These are phyloP conservation scores for Lasioglossum zephyrum DNA, from an alignment of 2,888 invertebrate species.

Conservation along the genomic window DNA sequence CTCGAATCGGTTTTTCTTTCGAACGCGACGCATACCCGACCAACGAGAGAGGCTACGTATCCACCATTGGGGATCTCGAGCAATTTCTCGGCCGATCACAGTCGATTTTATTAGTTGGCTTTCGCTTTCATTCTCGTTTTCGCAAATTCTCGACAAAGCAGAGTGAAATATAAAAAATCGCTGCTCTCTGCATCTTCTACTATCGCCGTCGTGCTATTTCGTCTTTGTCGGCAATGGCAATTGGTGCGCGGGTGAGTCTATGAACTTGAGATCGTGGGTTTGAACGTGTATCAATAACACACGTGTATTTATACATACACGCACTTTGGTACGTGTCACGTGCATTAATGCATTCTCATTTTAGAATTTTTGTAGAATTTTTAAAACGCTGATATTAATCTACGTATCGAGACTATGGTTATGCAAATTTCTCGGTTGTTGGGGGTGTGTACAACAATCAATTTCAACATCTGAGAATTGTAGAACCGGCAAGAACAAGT, in stretches of 20 bases:
- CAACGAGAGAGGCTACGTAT: conserved; percentile 50
- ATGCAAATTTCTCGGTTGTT: no score
- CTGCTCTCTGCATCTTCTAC: neutral
- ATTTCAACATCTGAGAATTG: no score
- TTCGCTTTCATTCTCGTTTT: neutral
- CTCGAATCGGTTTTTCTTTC: conserved; percentile 43
- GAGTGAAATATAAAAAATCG: neutral
- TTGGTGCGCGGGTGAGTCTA: neutral
- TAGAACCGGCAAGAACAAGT: no score
- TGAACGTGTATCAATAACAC: no score
- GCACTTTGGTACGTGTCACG: no score
- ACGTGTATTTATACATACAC: no score
- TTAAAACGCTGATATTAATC: no score
- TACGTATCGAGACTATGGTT: no score
- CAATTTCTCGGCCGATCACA: neutral
- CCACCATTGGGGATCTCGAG: conserved; percentile 39
- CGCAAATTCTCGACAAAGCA: neutral
- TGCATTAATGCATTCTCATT: no score
- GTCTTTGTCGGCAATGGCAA: neutral
- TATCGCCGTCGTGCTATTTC: neutral
- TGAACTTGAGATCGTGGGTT: neutral
- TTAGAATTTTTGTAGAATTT: no score
- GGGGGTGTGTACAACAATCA: no score
- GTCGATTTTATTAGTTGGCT: neutral
- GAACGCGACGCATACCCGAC: conserved; percentile 39